Evolutionary conservation across 2,888 invertebrate genomes (phyloP).

Genomic region (Platypus cylindrus): DNA sequence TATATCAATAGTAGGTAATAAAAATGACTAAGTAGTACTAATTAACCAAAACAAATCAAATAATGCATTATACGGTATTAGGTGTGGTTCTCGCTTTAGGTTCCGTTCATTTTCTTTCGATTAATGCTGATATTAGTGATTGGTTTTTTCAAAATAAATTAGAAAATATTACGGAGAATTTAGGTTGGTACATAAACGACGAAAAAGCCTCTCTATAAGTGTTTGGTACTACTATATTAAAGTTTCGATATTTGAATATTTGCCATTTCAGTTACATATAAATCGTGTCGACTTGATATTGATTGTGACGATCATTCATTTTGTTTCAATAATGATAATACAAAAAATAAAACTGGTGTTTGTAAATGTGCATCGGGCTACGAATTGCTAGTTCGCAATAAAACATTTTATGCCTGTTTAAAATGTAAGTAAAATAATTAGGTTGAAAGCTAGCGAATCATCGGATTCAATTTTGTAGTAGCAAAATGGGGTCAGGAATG

Average conservation of each 20-base stretch:
- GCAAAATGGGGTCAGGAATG: conserved; percentile 26
- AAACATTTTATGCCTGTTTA: conserved; percentile 32
- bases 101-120: neutral
- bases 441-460: too few relatives aligned
- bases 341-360: conserved; percentile 20
- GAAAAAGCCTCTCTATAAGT: neutral
- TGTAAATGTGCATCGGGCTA: conserved; percentile 35
- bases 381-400: conserved; percentile 29
- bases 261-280: conserved; percentile 19
- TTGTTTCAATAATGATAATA: conserved; percentile 27
- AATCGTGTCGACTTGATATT: conserved; percentile 23
- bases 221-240: neutral
- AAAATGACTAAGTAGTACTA: too few relatives aligned
- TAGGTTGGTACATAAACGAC: conserved; percentile 9
- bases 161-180: conserved; percentile 14
- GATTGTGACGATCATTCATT: conserved; percentile 30
- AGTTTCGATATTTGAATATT: neutral
- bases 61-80: too few relatives aligned
- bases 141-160: conserved; percentile 7
- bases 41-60: too few relatives aligned
- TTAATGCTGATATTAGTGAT: conserved; percentile 5
- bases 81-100: conserved; percentile 4
- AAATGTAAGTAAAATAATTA: conserved; percentile 25
- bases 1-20: too few relatives aligned
- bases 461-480: too few relatives aligned